Base-by-base conservation (phyloP, 1,140 invertebrate species). In the Asobara japonica region DNA sequence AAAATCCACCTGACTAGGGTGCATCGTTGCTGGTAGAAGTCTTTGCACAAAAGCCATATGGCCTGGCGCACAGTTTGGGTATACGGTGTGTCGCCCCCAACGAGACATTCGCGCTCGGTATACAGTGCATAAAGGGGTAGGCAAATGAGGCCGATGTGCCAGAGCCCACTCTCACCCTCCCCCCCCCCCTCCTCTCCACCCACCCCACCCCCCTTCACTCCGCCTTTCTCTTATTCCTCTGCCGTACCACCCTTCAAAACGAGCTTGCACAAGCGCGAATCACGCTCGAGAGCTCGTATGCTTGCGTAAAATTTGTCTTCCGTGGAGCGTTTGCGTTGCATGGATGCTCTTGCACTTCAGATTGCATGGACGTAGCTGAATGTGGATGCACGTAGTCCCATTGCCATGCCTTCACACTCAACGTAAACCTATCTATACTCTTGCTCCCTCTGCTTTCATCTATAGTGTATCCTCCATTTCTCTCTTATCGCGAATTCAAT, bases 251-350 rank as follows among this genome's bases (percentile, higher is more conserved):
- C 51, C 27, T 65, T 67, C 48, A 22, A 69, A 71, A 76, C 48
- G 77, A 76, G 70, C 70, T 72, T 75, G 30, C 41, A 72, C 71
- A 71, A 72, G 64, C 68, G 68, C 69, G 68, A 62, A 75, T 74
- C 74, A 77, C 75, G 78, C 74, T 77, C 65, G 69, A 77, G 74
- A 69, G 74, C 78, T 76, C 73, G 56, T 56, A 22, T 48, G 33
- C 73, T 70, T 11, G 27, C 20, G 68, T 62, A 77, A 80, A 82
- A 79, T 73, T 74, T 72, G 65, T 66, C 74, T 78, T 77, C 74
- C 73, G 62, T 25, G 33, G 36, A 71, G 73, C 74, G 71, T 79
- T 77, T 79, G 76, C 73, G 74, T 79, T 78, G 74, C 74, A 76
- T 73, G 74, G 65, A 64, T 68, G 74, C 68, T 68, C 48, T 68